Conservation (phyloP, 2,888 invertebrate genomes). For the Tupiocoris notatus region DNA sequence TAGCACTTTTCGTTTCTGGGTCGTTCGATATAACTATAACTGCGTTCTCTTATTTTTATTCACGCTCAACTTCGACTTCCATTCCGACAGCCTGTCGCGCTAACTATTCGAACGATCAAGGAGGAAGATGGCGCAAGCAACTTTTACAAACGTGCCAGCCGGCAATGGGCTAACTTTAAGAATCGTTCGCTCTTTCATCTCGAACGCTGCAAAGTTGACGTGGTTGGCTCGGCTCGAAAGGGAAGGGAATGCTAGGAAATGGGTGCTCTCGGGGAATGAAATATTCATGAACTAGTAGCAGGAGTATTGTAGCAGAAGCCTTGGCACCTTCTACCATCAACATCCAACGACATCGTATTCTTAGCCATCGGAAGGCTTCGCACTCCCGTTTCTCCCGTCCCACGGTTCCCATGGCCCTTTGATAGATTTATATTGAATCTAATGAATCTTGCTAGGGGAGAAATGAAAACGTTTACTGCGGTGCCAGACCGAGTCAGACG, state of each 20-base stretch:
- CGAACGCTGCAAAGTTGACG: neutral
- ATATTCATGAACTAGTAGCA: neutral
- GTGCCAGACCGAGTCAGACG: no score
- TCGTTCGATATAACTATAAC: no score
- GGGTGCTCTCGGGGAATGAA: neutral
- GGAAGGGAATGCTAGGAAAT: neutral
- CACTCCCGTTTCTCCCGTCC: neutral
- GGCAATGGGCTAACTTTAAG: neutral
- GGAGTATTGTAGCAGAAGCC: neutral
- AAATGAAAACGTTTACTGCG: neutral
- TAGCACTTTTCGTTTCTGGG: no score
- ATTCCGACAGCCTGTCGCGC: neutral
- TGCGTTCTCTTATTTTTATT: no score
- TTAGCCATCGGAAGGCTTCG: neutral
- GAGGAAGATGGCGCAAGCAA: neutral
- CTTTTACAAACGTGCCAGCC: neutral
- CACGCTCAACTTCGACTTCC: no score
- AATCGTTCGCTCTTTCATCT: neutral
- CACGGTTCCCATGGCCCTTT: neutral
- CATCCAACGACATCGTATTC: neutral
- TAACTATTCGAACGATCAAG: neutral
- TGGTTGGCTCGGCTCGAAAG: neutral
- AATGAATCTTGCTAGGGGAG: neutral
- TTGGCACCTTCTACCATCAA: neutral
- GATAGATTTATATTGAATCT: neutral